Evolutionary conservation across 2,797 vertebrate genomes (phyloP), one percentile per base, ranked within the genome.

Genomic region (Hydrophis major): DNA sequence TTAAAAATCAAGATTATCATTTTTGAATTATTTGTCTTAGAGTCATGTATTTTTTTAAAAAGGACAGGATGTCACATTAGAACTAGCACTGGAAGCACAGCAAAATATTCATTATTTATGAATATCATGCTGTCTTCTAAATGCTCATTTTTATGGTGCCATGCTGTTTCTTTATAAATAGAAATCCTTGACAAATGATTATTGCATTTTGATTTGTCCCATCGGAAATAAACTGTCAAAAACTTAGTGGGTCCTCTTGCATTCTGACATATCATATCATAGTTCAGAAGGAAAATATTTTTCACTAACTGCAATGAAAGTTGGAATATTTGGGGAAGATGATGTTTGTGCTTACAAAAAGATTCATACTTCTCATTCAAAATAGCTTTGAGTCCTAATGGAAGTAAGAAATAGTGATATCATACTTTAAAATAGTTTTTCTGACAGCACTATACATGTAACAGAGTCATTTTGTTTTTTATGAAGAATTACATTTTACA

Each of bases 141-240:
- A 74, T 27, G 88, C 27, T 90, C 61, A 87, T 4, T 93, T 93
- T 42, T 4, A 4, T 74, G 28, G 60, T 11, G 55, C 0, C 91
- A 12, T 55, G 7, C 8, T 50, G 14, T 88, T 95, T 95, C 87
- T 93, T 94, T 90, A 90, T 50, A 88, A 92, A 57, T 63, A 90
- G 91, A 94, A 89, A 78, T 92, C 28, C 22, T 16, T 93, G 91
- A 92, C 27, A 92, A 93, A 92, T 94, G 4, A 61, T 93, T 56
- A 92, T 88, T 94, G 86, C 1, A 47, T 88, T 63, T 92, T 93
- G 5, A 89, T 94, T 92, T 95, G 4, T 61, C 61, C 25, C 14
- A 78, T 89, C 55, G 50, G 93, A 94, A 78, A 57, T 18, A 89
- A 92, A 12, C n/a, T 92, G 12, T 90, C 86, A 61, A 92, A 87